These are phyloP conservation scores for Rhopilema esculentum DNA, from an alignment of 30 jellyfish, hydroid and myxozoan genomes.

Conservation along the genomic window DNA sequence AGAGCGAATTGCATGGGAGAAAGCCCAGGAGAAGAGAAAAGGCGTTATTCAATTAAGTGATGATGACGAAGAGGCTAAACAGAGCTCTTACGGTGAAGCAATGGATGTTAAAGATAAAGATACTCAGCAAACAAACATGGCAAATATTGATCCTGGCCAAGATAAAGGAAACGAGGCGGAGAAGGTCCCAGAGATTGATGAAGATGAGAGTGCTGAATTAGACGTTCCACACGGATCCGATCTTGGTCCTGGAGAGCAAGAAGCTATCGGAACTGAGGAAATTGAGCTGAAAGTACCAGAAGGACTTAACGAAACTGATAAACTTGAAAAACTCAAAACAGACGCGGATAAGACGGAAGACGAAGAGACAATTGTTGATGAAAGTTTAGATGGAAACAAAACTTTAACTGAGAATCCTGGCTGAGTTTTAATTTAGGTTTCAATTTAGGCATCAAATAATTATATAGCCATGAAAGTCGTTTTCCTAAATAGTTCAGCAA, in stretches of 20 bases:
- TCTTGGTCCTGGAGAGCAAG: constrained; percentile 4
- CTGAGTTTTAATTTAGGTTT: background rate
- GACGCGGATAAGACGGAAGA: constrained; percentile 46
- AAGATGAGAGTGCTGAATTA: constrained; percentile 14
- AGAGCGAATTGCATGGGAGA: constrained; percentile 68
- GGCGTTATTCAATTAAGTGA: constrained; percentile 26
- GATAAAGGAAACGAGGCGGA: constrained; percentile 2
- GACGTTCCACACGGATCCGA: constrained; percentile 38
- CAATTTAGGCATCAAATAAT: background rate
- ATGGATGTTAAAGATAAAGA: background rate
- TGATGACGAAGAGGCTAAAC: constrained; percentile 21
- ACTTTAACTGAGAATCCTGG: constrained; percentile 23
- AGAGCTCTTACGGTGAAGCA: background rate
- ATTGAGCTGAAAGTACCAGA: constrained; percentile 30
- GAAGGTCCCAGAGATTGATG: background rate
- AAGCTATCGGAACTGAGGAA: constrained; percentile 30
- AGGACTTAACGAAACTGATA: background rate
- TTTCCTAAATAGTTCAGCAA: background rate
- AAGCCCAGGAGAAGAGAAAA: constrained; percentile 56
- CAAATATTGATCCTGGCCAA: background rate
- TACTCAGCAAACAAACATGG: background rate
- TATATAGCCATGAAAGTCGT: background rate
- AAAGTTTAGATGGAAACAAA: constrained; percentile 26
- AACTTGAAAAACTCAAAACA: constrained; percentile 5
- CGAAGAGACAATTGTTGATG: constrained; percentile 47